Evolutionary conservation across 2,888 invertebrate genomes (phyloP), one percentile per base, ranked within the genome.

Genomic region (Hirtodrosophila alboralis): DNA sequence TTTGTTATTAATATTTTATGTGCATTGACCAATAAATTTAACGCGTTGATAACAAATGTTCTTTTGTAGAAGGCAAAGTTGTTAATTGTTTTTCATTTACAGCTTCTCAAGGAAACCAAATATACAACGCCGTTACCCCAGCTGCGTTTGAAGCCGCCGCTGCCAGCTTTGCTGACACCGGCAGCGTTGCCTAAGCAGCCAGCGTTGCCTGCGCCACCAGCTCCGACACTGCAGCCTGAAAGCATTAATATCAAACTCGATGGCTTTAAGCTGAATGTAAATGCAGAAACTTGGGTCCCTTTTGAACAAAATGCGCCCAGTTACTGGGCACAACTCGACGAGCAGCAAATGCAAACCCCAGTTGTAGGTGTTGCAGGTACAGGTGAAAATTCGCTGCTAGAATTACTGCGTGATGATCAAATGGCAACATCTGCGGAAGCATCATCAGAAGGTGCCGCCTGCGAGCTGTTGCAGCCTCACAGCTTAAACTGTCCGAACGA

Each of bases 401-500:
- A 90, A 28, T 71, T 89, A 4, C 57, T 89, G 3, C 86, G 84
- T 1, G 88, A 89, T 34, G 75, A 80, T 2, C 34, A 16, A 23
- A 18, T 14, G 0, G 5, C 16, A n/a, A 12, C 10, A 8, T n/a
- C n/a, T 9, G 14, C 13, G 2, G 1, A 34, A 34, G 5, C 18
- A 10, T 26, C 48, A 9, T 9, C 31, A 12, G 16, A 44, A 37
- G 62, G 7, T 40, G 37, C 10, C 16, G 10, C 13, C 16, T 53
- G 13, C 28, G 28, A 44, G 8, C 14, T 23, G 0, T 64, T 89
- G 18, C 64, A 81, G 40, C 87, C 83, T 0, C 91, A 91, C 59
- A 73, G 79, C 26, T 41, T 89, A 3, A 73, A 90, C 36, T 93
- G 92, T 63, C 89, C 89, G 48, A 91, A 93, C 70, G 92, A 92